These are phyloP conservation scores for Pemphigus obesinymphae DNA, from an alignment of 1,140 invertebrate genomes.

Conservation along the genomic window DNA sequence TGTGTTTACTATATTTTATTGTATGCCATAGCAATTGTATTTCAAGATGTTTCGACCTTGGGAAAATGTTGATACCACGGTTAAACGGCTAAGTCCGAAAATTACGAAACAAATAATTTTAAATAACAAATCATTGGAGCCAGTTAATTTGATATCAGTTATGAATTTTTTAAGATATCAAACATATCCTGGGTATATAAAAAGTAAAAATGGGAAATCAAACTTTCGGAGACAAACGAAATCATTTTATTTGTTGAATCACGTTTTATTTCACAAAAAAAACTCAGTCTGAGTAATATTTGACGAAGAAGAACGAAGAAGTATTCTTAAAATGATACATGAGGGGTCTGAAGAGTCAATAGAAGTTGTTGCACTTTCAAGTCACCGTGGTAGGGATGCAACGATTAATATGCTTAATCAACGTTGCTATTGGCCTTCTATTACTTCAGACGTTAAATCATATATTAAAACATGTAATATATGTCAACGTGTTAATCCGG, in stretches of 20 bases:
- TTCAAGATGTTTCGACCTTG: neutral
- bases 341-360: neutral
- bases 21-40: too few relatives aligned
- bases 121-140: neutral
- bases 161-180: neutral
- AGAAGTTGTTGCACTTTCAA: neutral
- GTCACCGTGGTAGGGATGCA: neutral
- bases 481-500: neutral
- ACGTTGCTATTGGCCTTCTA: neutral
- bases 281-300: neutral
- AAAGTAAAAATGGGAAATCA: neutral
- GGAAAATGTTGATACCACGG: neutral
- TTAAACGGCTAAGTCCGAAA: too few relatives aligned
- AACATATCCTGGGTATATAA: neutral
- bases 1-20: too few relatives aligned
- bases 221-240: neutral
- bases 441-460: neutral
- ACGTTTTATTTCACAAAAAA: neutral
- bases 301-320: neutral
- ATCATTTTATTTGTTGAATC: neutral
- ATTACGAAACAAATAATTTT: neutral
- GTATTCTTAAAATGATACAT: neutral
- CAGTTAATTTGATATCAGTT: neutral
- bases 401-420: neutral
- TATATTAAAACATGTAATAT: neutral